Evolutionary conservation across 2,888 invertebrate genomes (phyloP).

Genomic region (Synergus gifuensis): DNA sequence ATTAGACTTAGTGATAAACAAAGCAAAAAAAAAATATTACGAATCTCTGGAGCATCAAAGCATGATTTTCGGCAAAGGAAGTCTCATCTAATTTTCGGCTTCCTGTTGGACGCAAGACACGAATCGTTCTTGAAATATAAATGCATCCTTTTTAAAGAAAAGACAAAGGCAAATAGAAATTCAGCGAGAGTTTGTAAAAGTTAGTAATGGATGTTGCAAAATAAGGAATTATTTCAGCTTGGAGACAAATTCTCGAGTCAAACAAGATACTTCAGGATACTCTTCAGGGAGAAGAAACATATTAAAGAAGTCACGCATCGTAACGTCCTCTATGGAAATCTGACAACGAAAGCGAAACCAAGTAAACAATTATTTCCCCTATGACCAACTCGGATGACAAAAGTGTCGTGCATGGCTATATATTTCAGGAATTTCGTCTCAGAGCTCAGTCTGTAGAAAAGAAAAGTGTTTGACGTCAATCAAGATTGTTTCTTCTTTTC

Average conservation of each 20-base stretch:
- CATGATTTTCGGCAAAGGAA: slow-evolving; percentile 25
- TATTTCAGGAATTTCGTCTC: slow-evolving; percentile 61
- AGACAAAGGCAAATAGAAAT: slow-evolving; percentile 36
- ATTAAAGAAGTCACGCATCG: slow-evolving; percentile 68
- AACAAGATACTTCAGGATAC: slow-evolving; percentile 17
- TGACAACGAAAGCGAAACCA: slow-evolving; percentile 77
- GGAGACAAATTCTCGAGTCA: slow-evolving; percentile 45
- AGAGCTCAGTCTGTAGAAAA: slow-evolving; percentile 60
- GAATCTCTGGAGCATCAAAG: not conserved
- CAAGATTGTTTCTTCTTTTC: not conserved
- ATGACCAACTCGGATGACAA: slow-evolving; percentile 59
- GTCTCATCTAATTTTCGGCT: not conserved
- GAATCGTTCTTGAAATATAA: slow-evolving; percentile 10
- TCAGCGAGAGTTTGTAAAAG: slow-evolving; percentile 42
- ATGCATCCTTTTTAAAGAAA: slow-evolving; percentile 25
- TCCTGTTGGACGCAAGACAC: slow-evolving; percentile 18
- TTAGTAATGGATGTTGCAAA: slow-evolving; percentile 53
- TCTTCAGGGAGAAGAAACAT: slow-evolving; percentile 49
- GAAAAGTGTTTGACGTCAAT: slow-evolving; percentile 13
- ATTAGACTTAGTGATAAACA: not conserved
- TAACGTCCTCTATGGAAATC: slow-evolving; percentile 68
- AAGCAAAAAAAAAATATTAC: not conserved
- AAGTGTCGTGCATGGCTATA: slow-evolving; percentile 66
- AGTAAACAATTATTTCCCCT: slow-evolving; percentile 70
- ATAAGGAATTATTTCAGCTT: slow-evolving; percentile 59